Evolutionary conservation across 35 echinoderm and acorn worm genomes (phyloP).

Genomic region (Apostichopus japonicus): DNA sequence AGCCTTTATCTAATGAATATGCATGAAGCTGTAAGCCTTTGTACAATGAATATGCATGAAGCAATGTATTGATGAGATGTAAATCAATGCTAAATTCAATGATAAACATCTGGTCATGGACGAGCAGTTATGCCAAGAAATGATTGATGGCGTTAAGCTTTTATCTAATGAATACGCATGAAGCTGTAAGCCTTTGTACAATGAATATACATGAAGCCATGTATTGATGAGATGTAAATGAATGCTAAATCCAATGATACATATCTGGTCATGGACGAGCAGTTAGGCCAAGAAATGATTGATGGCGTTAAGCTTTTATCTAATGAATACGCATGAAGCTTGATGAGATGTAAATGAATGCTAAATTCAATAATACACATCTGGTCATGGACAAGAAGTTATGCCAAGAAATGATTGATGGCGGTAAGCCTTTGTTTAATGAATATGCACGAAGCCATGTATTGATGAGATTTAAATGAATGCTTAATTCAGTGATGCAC

Average conservation of each 20-base stretch:
- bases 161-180: too few relatives aligned
- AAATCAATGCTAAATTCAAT: conserved; percentile 73
- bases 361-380: conserved; percentile 86
- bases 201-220: too few relatives aligned
- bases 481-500: conserved; percentile 87
- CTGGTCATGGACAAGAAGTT: conserved; percentile 84
- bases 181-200: not conserved
- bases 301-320: conserved; percentile 9
- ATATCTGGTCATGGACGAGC: conserved; percentile 82
- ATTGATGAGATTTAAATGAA: too few relatives aligned
- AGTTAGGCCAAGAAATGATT: conserved; percentile 70
- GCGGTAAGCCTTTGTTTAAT: too few relatives aligned
- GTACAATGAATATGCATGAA: too few relatives aligned
- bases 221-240: too few relatives aligned
- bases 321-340: too few relatives aligned
- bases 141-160: conserved; percentile 71
- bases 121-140: conserved; percentile 75
- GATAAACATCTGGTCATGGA: conserved; percentile 86
- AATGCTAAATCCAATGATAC: too few relatives aligned
- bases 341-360: conserved; percentile 14
- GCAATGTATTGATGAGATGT: too few relatives aligned
- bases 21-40: too few relatives aligned
- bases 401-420: conserved; percentile 70
- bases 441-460: too few relatives aligned
- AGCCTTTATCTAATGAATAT: not conserved